Evolutionary conservation across 2,888 invertebrate species (phyloP), one percentile per base, ranked within the genome.

Genomic region (Charanyca ferruginea): DNA sequence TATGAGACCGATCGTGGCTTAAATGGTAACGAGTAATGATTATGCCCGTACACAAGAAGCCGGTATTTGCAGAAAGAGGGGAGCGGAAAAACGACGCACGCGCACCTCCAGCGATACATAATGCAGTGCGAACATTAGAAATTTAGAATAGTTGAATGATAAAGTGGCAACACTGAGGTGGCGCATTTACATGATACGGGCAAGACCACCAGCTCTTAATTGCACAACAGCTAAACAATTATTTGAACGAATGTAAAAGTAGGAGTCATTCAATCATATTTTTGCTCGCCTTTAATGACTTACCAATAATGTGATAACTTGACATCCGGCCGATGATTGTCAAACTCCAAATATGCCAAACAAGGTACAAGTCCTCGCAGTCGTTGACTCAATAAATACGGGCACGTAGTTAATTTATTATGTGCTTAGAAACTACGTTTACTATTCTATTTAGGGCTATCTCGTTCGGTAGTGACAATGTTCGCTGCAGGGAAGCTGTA

Each of bases 111-210:
- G 45, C 35, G n/a, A 79, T 79, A 57, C 70, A 69, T 75, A 66
- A 74, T 77, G 76, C 75, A 79, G 79, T 52, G 75, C 45, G 38
- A 81, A 81, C 57, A 67, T 78, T 67, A 70, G 64, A 64, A 11
- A 53, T 60, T 51, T 62, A 61, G 62, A 65, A 78, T 73, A 73
- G 53, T 48, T 67, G 62, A 62, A 70, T 78, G 67, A 63, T 44
- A 47, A 41, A 57, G 60, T 58, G 47, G 51, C 59, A 18, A 18
- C 60, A 48, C 25, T 32, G 38, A 55, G 64, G 59, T 35, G 65
- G 55, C 45, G 32, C 45, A 62, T 47, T 71, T 58, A 51, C 71
- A 66, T 63, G 62, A 61, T 55, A 32, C 60, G 76, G 76, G 62
- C n/a, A 47, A 3, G 28, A 20, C 18, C 38, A 16, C 23, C 11